phyloP scores from a whole-genome alignment of 2,888 invertebrate genomes.

The Tenthredo amoena region DNA sequence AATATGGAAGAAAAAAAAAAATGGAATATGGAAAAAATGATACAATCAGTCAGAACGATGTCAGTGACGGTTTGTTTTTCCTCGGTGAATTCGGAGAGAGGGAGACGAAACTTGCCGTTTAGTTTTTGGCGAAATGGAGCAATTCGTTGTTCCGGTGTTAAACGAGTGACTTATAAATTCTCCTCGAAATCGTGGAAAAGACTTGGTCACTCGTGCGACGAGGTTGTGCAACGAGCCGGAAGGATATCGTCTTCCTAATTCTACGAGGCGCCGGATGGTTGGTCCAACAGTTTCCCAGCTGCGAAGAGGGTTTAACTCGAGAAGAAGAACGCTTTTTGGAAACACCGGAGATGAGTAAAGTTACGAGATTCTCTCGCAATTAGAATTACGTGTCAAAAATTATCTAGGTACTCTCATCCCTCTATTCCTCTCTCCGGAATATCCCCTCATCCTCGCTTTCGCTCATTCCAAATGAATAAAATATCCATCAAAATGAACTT shows the following conservation, averaged over 20 bases:
- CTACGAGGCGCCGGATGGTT: slow-evolving; percentile 21
- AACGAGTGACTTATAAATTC: slow-evolving; percentile 3
- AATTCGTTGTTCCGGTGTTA: neutral
- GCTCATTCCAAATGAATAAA: neutral
- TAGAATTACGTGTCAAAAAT: neutral
- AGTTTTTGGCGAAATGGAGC: neutral
- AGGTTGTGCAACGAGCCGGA: slow-evolving; percentile 13
- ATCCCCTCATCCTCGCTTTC: neutral
- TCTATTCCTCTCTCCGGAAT: neutral
- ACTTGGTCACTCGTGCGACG: neutral
- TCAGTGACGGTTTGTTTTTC: neutral
- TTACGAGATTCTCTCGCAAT: neutral
- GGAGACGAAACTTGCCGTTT: neutral
- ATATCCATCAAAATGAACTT: neutral
- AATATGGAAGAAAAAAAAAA: too few species aligned
- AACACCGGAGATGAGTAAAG: neutral
- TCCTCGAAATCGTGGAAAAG: neutral
- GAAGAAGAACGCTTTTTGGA: neutral
- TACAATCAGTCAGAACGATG: neutral
- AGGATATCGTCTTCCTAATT: slow-evolving; percentile 49
- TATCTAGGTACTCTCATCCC: neutral
- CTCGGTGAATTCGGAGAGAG: neutral
- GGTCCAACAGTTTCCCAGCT: neutral
- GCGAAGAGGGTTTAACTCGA: neutral
- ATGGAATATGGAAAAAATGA: too few species aligned